A percentile compares a stretch with the other conserved stretches of the same genome.
phyloP scores from a whole-genome alignment of 2,888 invertebrate species.

The Heliconius sara region DNA sequence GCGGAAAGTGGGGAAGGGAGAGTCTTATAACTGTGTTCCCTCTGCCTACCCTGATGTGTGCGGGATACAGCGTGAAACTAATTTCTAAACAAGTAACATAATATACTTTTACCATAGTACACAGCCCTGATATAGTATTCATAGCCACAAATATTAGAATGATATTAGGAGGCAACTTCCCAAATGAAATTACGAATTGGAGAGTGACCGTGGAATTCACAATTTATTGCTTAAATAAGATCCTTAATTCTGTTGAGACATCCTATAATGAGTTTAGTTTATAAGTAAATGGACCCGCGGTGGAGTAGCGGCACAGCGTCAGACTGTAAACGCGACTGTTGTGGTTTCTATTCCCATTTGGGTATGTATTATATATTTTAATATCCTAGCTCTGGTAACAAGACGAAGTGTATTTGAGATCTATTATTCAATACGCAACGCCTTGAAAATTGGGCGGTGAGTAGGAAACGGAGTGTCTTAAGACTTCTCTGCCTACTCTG shows the following conservation, averaged over 20 bases:
- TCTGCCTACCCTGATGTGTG: too few species aligned
- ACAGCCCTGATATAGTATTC: neutral
- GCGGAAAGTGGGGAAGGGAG: too few species aligned
- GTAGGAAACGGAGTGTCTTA: too few species aligned
- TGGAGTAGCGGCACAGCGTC: neutral
- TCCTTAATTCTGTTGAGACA: conserved; percentile 1
- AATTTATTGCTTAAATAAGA: conserved; percentile 24
- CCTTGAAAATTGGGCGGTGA: too few species aligned
- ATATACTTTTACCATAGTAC: neutral
- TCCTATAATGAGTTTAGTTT: conserved; percentile 18
- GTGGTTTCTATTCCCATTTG: neutral
- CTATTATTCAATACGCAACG: too few species aligned
- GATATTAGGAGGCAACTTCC: neutral
- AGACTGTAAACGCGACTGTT: neutral
- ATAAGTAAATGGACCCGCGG: neutral
- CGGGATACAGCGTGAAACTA: too few species aligned
- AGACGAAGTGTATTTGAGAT: too few species aligned
- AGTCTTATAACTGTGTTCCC: too few species aligned
- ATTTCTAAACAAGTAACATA: neutral
- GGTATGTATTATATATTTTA: neutral
- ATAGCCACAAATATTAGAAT: neutral
- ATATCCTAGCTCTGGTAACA: neutral
- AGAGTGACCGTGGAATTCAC: conserved; percentile 14
- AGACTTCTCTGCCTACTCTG: too few species aligned
- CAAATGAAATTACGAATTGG: conserved; percentile 18